A percentile compares a stretch with the other conserved stretches of the same genome.
phyloP scores from a whole-genome alignment of 2,888 invertebrate genomes.

The Megastigmus dorsalis region DNA sequence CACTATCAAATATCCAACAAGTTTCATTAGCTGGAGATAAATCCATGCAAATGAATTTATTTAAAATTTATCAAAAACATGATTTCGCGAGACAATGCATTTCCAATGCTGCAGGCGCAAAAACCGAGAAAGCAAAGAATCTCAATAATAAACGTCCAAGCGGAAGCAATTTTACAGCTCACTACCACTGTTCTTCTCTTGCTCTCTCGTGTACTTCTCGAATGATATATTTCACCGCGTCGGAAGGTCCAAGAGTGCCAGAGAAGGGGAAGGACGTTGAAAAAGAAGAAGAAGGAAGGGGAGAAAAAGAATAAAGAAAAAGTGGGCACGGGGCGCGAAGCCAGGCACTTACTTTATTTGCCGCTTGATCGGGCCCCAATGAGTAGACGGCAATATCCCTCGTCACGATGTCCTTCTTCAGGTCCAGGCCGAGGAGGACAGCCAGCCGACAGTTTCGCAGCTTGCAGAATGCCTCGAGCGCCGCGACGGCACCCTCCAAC shows the following conservation, averaged over 20 bases:
- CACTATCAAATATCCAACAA: too few species aligned
- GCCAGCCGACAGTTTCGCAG: conserved; percentile 74
- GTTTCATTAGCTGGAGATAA: too few species aligned
- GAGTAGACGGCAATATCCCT: conserved; percentile 80
- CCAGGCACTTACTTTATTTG: conserved; percentile 64
- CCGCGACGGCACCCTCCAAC: conserved; percentile 74
- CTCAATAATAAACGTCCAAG: too few species aligned
- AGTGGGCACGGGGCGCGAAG: conserved; percentile 42
- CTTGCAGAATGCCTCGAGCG: conserved; percentile 76
- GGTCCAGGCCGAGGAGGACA: conserved; percentile 80
- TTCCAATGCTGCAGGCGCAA: too few species aligned
- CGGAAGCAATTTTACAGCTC: too few species aligned
- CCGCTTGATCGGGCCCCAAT: conserved; percentile 60
- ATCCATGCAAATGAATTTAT: too few species aligned
- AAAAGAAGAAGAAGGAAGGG: neutral
- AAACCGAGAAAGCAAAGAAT: neutral
- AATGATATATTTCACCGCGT: too few species aligned
- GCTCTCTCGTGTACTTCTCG: too few species aligned
- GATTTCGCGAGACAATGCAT: too few species aligned
- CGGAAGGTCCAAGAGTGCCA: too few species aligned
- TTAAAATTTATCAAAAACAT: too few species aligned
- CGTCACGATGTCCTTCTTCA: conserved; percentile 74
- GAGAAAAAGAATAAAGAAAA: conserved; percentile 17
- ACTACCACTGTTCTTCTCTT: too few species aligned
- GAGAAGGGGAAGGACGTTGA: neutral